Evolutionary conservation across 2,888 invertebrate species (phyloP).

Genomic region (Athrips mouffetella): DNA sequence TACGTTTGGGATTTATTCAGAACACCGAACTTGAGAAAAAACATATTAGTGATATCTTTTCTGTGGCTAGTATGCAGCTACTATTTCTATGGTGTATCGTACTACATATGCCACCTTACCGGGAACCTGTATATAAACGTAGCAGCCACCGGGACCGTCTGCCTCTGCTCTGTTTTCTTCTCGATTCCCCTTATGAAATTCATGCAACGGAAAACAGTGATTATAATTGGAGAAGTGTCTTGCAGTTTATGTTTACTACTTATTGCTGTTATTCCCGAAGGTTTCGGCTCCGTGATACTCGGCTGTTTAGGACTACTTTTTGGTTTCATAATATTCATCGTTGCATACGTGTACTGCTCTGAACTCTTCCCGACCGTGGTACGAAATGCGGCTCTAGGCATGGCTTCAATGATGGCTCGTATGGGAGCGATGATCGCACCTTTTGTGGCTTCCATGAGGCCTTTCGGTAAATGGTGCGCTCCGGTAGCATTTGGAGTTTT

Average conservation of each 20-base stretch:
- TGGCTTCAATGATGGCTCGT: constrained; percentile 90
- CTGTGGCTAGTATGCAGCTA: constrained; percentile 89
- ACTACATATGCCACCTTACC: constrained; percentile 86
- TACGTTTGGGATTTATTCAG: constrained; percentile 81
- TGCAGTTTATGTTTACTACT: constrained; percentile 79
- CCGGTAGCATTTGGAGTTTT: constrained; percentile 84
- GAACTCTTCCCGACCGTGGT: constrained; percentile 94
- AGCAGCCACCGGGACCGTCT: constrained; percentile 82
- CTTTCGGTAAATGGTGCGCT: constrained; percentile 80
- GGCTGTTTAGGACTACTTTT: constrained; percentile 87
- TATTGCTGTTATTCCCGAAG: constrained; percentile 77
- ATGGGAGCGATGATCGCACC: constrained; percentile 91
- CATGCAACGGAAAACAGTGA: constrained; percentile 80
- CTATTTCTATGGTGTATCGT: constrained; percentile 85
- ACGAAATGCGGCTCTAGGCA: constrained; percentile 89
- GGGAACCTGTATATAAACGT: constrained; percentile 90
- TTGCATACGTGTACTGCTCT: constrained; percentile 88
- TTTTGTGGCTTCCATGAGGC: constrained; percentile 81
- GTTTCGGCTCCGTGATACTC: constrained; percentile 70
- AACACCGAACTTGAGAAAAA: constrained; percentile 81
- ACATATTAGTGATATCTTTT: constrained; percentile 83
- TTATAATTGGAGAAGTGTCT: constrained; percentile 77
- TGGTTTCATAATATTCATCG: constrained; percentile 87
- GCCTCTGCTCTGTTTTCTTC: constrained; percentile 75
- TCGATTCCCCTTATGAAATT: constrained; percentile 81